Percentiles rank a stretch among this genome's conserved stretches.
phyloP scores from a whole-genome alignment of 2,888 invertebrate genomes.

The Drosophila tanythrix region DNA sequence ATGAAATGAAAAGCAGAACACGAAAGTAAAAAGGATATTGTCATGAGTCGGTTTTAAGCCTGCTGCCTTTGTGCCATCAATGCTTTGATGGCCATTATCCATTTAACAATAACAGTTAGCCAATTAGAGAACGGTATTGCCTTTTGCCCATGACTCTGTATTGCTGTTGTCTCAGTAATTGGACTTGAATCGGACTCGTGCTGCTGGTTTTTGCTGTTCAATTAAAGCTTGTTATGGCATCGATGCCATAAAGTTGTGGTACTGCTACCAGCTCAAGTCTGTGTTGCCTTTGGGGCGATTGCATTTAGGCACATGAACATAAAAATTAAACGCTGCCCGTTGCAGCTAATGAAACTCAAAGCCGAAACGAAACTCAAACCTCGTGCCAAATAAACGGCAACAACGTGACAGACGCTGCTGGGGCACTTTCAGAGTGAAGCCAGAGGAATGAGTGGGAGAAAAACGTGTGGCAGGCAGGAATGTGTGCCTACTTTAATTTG shows the following conservation, averaged over 20 bases:
- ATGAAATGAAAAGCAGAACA: background rate
- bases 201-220: conserved; percentile 54
- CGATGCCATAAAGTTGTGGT: conserved; percentile 69
- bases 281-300: conserved; percentile 49
- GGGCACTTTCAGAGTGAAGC: conserved; percentile 23
- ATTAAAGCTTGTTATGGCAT: conserved; percentile 71
- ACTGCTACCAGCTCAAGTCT: conserved; percentile 28
- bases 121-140: conserved; percentile 69
- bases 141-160: conserved; percentile 36
- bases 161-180: background rate
- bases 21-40: conserved; percentile 27
- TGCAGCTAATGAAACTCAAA: conserved; percentile 73
- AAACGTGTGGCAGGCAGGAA: background rate
- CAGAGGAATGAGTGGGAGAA: conserved; percentile 16
- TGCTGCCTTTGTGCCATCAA: conserved; percentile 22
- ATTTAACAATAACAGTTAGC: conserved; percentile 73
- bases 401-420: conserved; percentile 64
- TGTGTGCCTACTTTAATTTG: conserved; percentile 64
- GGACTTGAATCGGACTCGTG: conserved; percentile 1
- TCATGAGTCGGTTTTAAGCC: conserved; percentile 39
- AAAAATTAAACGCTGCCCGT: conserved; percentile 73
- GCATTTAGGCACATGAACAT: conserved; percentile 74
- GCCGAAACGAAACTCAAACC: conserved; percentile 15
- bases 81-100: conserved; percentile 53
- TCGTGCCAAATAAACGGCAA: conserved; percentile 37